A percentile compares a stretch with the other conserved stretches of the same genome.
Evolutionary conservation across 2,797 vertebrate genomes (phyloP).

Genomic region (Molossus alvarezi): DNA sequence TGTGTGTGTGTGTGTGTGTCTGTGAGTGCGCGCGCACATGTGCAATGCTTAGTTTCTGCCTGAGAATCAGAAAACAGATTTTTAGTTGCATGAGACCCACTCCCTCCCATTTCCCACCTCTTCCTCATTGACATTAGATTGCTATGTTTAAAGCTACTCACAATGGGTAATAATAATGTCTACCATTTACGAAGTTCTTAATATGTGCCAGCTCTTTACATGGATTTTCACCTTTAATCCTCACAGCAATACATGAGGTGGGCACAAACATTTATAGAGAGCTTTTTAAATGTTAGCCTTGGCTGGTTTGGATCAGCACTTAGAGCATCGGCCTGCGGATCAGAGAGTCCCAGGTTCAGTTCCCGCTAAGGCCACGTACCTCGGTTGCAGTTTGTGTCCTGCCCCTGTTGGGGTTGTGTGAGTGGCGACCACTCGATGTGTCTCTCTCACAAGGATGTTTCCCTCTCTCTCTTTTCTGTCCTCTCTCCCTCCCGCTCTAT

Average conservation of each 20-base stretch:
- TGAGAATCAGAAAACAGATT: conserved; percentile 37
- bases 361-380: no score
- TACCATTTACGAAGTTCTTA: neutral
- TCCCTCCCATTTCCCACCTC: neutral
- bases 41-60: neutral
- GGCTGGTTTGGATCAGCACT: no score
- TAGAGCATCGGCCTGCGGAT: no score
- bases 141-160: conserved; percentile 19
- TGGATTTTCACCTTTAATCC: conserved; percentile 3
- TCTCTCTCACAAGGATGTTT: no score
- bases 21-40: no score
- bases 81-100: neutral
- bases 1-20: neutral
- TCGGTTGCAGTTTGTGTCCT: no score
- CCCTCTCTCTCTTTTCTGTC: no score
- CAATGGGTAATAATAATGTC: neutral
- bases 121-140: neutral
- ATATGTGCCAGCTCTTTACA: neutral
- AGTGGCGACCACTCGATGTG: no score
- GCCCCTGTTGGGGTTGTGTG: no score
- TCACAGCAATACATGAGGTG: neutral
- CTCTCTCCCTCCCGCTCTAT: no score
- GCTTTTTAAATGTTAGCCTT: neutral
- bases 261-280: neutral
- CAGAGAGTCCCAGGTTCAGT: no score